Base-by-base conservation (phyloP, 1,140 invertebrate species). In the Cataglyphis hispanica region DNA sequence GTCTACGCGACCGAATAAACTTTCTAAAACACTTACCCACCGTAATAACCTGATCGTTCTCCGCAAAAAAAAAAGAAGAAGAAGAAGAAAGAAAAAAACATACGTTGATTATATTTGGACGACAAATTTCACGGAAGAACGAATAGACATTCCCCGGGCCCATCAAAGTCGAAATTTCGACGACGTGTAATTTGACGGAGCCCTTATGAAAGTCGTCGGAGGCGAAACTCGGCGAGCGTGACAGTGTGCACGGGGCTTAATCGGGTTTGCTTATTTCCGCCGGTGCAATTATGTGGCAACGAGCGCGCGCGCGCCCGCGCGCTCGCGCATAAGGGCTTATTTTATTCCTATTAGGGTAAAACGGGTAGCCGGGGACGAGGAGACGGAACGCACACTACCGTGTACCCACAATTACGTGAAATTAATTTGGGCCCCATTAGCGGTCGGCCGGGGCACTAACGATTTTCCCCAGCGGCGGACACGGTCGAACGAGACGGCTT, bases 291-390 rank as follows among this genome's bases (percentile, higher is more conserved):
- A 93, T 91, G 64, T 75, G 81, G 64, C 80, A 86, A 78, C 77
- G 77, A 63, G 85, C 85, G 86, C 86, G 86, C 84, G 77, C 85
- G 46, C 60, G 63, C 53, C 43, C 70, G 1, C 53, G 5, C 60
- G 13, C 46, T 34, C 53, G 53, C 27, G 53, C 40, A 80, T 81
- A 92, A 93, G 91, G 94, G 93, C 90, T 93, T 93, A 94, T 94
- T 95, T 94, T 93, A 94, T 93, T 93, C 91, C 93, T 93, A 94
- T 95, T 94, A 94, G 93, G 92, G 93, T 94, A 94, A 93, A 91
- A 92, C 90, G 84, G 85, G 93, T 93, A 94, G 92, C 90, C 76
- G 56, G 72, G 72, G 64, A 74, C 58, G 61, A n/a, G 53, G 66
- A 31, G 66, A 31, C 84, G 67, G 72, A 84, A 70, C 78, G 56